Base-by-base conservation (phyloP, 2,888 invertebrate genomes). In the Eucera pruinosa region DNA sequence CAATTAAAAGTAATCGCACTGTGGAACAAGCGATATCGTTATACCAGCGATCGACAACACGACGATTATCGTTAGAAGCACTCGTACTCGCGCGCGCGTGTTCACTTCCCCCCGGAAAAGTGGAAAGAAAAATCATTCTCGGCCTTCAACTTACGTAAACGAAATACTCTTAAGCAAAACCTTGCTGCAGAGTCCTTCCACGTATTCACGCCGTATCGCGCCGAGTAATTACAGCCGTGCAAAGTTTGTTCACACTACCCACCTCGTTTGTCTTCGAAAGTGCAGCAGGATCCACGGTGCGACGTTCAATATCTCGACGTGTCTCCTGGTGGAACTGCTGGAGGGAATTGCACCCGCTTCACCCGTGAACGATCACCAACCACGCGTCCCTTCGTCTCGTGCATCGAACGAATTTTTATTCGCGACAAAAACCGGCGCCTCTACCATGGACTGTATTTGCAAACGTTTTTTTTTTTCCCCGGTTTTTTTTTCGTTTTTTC, bases 81-180 rank as follows among this genome's bases (percentile, higher is more conserved):
- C n/a, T n/a, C n/a, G n/a, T n/a, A n/a, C n/a, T n/a, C n/a, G n/a
- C n/a, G n/a, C n/a, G n/a, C n/a, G n/a, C n/a, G n/a, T n/a, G n/a
- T n/a, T n/a, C n/a, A n/a, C n/a, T n/a, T n/a, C n/a, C n/a, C n/a
- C n/a, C n/a, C n/a, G n/a, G n/a, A n/a, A n/a, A n/a, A n/a, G n/a
- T 2, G 13, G 2, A 5, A 11, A 13, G 27, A 52, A 43, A 39
- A 55, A 58, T 23, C 11, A 13, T 13, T 13, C 4, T 11, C 25
- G 52, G n/a, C 61, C 67, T 67, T 76, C 67, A 66, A 20, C 74
- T 73, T 67, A 67, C 66, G 61, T 74, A 77, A 77, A 66, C 60
- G 43, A 45, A 23, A 5, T 20, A 43, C 45, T 54, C 30, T 2
- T 41, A 27, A 15, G 6, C 47, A 45, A 27, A 5, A 6, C 33